Conservation (phyloP, 2,797 vertebrate genomes). For the Salmo trutta region DNA sequence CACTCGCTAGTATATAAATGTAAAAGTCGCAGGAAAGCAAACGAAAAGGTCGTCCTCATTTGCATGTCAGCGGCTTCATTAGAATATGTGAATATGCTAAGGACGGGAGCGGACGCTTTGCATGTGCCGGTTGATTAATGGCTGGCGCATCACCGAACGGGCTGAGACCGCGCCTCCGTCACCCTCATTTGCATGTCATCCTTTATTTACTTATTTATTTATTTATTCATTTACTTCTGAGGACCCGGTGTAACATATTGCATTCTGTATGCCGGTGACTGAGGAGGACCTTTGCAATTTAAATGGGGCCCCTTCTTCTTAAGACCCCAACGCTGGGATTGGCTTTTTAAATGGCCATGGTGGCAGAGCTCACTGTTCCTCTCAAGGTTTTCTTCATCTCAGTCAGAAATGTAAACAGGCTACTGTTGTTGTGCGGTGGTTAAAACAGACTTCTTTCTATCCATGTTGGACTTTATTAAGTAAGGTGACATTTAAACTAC, state of each 20-base stretch:
- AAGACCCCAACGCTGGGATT: constrained; percentile 20
- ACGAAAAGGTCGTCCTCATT: constrained; percentile 96
- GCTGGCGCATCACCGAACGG: constrained; percentile 82
- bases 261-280: constrained; percentile 57
- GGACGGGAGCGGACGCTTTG: constrained; percentile 88
- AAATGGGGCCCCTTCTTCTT: constrained; percentile 36
- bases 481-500: background rate
- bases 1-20: constrained; percentile 86
- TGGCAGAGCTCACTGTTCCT: background rate
- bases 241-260: constrained; percentile 64
- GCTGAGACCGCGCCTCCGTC: constrained; percentile 88
- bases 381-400: background rate
- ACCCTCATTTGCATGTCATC: constrained; percentile 92
- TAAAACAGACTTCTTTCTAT: background rate
- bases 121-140: constrained; percentile 96
- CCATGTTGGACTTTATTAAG: background rate
- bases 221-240: constrained; percentile 68
- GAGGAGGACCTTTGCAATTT: constrained; percentile 71
- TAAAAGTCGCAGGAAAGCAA: constrained; percentile 87
- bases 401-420: background rate
- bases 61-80: constrained; percentile 96
- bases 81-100: constrained; percentile 99
- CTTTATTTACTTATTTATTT: constrained; percentile 78
- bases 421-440: background rate
- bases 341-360: constrained; percentile 41